These are phyloP conservation scores for Polydrusus cervinus DNA, from an alignment of 2,888 invertebrate species.

Conservation along the genomic window DNA sequence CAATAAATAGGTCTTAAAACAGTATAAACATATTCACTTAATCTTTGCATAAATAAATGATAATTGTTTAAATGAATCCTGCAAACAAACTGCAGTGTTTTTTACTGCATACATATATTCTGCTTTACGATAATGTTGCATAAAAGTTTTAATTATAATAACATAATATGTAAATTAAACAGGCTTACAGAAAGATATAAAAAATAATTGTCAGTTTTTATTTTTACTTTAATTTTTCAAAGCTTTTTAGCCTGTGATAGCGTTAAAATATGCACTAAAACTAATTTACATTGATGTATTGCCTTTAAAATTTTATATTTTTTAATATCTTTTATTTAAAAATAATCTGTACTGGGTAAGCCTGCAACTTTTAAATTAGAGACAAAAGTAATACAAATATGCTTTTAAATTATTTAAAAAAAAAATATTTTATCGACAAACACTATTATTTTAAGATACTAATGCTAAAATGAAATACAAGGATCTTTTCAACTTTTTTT, in stretches of 20 bases:
- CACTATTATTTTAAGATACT: too few species aligned
- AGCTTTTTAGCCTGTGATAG: constrained; percentile 69
- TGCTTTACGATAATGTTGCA: background rate
- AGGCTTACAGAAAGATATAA: background rate
- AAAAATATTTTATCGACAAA: too few species aligned
- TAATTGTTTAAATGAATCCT: constrained; percentile 3
- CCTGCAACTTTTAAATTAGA: too few species aligned
- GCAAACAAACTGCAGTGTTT: background rate
- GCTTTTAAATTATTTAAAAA: too few species aligned
- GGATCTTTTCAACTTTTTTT: too few species aligned
- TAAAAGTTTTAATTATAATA: constrained; percentile 9
- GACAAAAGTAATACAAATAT: too few species aligned
- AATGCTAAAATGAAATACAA: too few species aligned
- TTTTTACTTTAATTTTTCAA: constrained; percentile 28
- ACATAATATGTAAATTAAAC: constrained; percentile 12
- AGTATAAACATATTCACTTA: background rate
- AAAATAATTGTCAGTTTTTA: constrained; percentile 18
- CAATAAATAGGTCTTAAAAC: background rate
- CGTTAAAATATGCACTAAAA: constrained; percentile 54
- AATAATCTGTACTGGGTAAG: too few species aligned
- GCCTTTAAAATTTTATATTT: background rate
- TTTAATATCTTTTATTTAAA: background rate
- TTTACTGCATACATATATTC: constrained; percentile 1
- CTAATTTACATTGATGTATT: constrained; percentile 51
- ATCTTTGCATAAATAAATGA: constrained; percentile 13